These are phyloP conservation scores for Pachypeltis micranthus DNA, from an alignment of 1,140 invertebrate species.

Conservation along the genomic window DNA sequence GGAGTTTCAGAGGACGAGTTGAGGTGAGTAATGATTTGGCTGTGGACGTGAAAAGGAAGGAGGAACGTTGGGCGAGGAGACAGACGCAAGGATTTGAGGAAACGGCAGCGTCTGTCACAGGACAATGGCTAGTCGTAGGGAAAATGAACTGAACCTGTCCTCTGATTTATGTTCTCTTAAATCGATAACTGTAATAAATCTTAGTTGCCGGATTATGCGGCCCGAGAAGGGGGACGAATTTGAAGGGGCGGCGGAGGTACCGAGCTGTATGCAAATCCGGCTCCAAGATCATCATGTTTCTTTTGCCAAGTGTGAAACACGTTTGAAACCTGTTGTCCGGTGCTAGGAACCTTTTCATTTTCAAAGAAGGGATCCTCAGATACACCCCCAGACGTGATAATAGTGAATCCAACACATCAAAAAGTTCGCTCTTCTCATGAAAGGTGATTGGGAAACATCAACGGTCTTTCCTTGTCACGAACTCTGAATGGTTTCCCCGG, in stretches of 20 bases:
- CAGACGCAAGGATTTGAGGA: background rate
- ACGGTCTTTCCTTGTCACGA: conserved; percentile 7
- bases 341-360: background rate
- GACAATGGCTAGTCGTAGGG: too few species aligned
- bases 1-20: too few species aligned
- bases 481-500: background rate
- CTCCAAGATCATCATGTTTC: conserved; percentile 8
- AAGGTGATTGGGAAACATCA: background rate
- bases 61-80: too few species aligned
- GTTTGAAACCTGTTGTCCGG: conserved; percentile 14
- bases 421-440: too few species aligned
- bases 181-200: conserved; percentile 17
- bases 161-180: conserved; percentile 11
- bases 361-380: background rate
- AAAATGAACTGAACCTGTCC: conserved; percentile 2
- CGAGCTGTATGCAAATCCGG: conserved; percentile 3
- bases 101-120: too few species aligned
- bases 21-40: too few species aligned
- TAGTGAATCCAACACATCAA: background rate
- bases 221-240: background rate
- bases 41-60: too few species aligned
- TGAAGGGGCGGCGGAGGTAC: background rate
- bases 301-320: conserved; percentile 12
- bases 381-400: conserved; percentile 5
- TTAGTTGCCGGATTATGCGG: conserved; percentile 13